Conservation (phyloP, 2,797 vertebrate species). For the Sebastes itinus region DNA sequence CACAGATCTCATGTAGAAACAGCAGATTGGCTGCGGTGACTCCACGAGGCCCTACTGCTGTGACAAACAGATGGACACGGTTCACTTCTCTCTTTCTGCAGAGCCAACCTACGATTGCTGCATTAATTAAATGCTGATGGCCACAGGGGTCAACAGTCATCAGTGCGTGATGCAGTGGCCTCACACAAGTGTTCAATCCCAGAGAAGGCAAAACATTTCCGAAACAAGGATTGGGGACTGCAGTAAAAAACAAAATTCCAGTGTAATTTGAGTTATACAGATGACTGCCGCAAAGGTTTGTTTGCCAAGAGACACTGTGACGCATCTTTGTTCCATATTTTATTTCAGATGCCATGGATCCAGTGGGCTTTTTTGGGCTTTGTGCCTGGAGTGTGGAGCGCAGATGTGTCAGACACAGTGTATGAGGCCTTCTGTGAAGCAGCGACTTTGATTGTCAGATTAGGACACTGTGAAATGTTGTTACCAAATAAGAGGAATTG, state of each 20-base stretch:
- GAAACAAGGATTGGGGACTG: not conserved
- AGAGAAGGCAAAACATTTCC: not conserved
- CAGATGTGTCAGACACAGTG: slow-evolving; percentile 5
- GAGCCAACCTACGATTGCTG: slow-evolving; percentile 21
- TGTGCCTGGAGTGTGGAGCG: slow-evolving; percentile 37
- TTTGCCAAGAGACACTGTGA: slow-evolving; percentile 34
- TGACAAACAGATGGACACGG: slow-evolving; percentile 58
- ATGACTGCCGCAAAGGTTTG: slow-evolving; percentile 8
- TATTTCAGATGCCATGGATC: slow-evolving; percentile 55
- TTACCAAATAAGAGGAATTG: slow-evolving; percentile 1
- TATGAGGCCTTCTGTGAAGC: slow-evolving; percentile 22
- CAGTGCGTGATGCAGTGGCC: slow-evolving; percentile 1
- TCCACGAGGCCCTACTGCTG: slow-evolving; percentile 39
- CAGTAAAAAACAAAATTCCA: slow-evolving; percentile 1
- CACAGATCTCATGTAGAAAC: slow-evolving; percentile 18
- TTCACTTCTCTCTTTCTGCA: slow-evolving; percentile 20
- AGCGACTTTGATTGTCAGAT: slow-evolving; percentile 30
- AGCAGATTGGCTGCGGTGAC: slow-evolving; percentile 38
- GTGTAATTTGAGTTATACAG: slow-evolving; percentile 34
- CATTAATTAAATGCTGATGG: slow-evolving; percentile 45
- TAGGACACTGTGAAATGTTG: slow-evolving; percentile 30
- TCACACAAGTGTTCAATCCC: not conserved
- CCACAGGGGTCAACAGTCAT: slow-evolving; percentile 17
- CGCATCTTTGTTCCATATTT: slow-evolving; percentile 48
- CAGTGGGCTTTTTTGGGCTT: slow-evolving; percentile 48